Evolutionary conservation across 2,797 vertebrate species (phyloP).

Genomic region (Euthynnus affinis): DNA sequence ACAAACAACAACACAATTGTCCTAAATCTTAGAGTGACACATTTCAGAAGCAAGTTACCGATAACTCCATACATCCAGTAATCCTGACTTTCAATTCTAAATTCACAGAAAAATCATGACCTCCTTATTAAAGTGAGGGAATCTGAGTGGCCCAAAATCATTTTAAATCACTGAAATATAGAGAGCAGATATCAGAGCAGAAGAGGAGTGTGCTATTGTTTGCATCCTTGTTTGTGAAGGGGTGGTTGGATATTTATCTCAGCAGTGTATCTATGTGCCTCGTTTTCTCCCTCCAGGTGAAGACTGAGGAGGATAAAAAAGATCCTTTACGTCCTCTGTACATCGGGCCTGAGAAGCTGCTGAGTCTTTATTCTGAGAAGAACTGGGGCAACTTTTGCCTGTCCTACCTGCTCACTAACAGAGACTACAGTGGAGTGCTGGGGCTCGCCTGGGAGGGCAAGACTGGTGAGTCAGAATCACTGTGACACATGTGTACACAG

Average conservation of each 20-base stretch:
- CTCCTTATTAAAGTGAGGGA: too few species aligned
- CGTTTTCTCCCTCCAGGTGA: slow-evolving; percentile 73
- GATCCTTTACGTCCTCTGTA: slow-evolving; percentile 76
- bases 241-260: background rate
- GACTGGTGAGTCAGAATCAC: slow-evolving; percentile 75
- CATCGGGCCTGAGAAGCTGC: slow-evolving; percentile 87
- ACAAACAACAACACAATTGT: background rate
- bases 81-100: background rate
- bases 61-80: background rate
- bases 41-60: slow-evolving; percentile 3
- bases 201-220: background rate
- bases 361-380: slow-evolving; percentile 84
- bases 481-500: background rate
- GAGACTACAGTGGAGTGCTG: slow-evolving; percentile 88
- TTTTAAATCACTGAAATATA: background rate
- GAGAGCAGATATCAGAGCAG: too few species aligned
- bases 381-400: slow-evolving; percentile 89
- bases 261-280: background rate
- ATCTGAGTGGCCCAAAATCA: background rate
- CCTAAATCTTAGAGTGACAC: background rate
- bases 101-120: background rate
- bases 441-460: slow-evolving; percentile 89
- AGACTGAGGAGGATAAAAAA: slow-evolving; percentile 69
- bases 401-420: slow-evolving; percentile 89
- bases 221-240: background rate